Evolutionary conservation across 2,113 vertebrate genomes (phyloP), one percentile per base, ranked within the genome.

Genomic region (Okapia johnstoni): DNA sequence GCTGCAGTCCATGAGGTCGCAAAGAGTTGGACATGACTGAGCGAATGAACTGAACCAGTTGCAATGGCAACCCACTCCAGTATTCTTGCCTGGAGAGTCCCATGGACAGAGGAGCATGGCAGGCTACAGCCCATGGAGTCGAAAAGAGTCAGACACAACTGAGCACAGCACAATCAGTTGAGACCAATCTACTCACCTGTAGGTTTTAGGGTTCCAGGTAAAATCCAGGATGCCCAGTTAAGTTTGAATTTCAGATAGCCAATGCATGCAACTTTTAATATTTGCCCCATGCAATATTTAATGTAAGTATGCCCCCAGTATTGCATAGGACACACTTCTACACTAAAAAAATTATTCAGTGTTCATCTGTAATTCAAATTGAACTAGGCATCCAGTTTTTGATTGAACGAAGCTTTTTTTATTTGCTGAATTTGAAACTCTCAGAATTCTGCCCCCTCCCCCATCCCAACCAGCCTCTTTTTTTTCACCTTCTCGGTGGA

Each of bases 391-490:
- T 76, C 13, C 60, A 25, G 36, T 13, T 76, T 76, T 76, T 76
- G 36, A 76, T 26, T 76, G 70, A 76, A 76, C 0, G 46, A n/a
- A 57, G 43, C 70, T 80, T 94, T 70, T 66, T 95, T 86, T 57
- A 89, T 83, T 91, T 79, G 89, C 40, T 88, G 83, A 96, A 86
- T 97, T 97, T 90, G 63, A 76, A 84, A 76, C 63, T 17, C 23
- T 70, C 43, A 14, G 79, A 88, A 86, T 93, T 73, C 70, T 23
- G 14, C 9, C 28, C 55, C 33, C 6, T 15, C 55, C 13, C 25
- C 43, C 26, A 12, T 60, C 23, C 21, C 40, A 58, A 48, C 23
- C 81, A 91, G 8, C 57, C 87, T 90, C 55, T 70, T 48, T 6
- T 73, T 43, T 73, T 63, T 80, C 17, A 25, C 52, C 16, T 88